Evolutionary conservation across 2,888 invertebrate genomes (phyloP).

Genomic region (Labia minor): DNA sequence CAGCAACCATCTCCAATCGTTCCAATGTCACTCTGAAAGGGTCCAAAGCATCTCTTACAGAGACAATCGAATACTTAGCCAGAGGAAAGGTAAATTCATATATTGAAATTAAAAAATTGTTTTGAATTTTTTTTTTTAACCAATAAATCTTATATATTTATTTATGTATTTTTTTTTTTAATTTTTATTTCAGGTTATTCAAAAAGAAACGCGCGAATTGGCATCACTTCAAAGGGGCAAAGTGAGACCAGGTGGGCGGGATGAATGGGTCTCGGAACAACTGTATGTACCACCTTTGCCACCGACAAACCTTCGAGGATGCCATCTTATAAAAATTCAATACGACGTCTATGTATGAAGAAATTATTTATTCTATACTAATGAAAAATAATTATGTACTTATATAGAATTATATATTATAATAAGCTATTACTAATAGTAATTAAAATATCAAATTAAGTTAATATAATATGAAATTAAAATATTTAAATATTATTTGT

Average conservation of each 20-base stretch:
- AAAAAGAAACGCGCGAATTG: constrained; percentile 75
- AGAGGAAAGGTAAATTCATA: not conserved
- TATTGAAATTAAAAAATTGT: not conserved
- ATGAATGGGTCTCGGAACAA: constrained; percentile 78
- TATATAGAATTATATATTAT: too few relatives aligned
- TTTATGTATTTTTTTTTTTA: constrained; percentile 14
- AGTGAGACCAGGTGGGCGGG: constrained; percentile 67
- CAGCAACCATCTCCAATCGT: constrained; percentile 73
- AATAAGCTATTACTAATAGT: too few relatives aligned
- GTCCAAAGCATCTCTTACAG: constrained; percentile 75
- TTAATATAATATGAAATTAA: too few relatives aligned
- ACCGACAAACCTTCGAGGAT: constrained; percentile 86
- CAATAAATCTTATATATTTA: not conserved
- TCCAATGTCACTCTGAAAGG: constrained; percentile 75
- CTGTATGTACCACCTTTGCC: constrained; percentile 88
- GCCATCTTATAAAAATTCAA: constrained; percentile 84
- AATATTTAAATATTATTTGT: too few relatives aligned
- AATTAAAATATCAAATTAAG: too few relatives aligned
- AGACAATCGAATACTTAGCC: constrained; percentile 36
- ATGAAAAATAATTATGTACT: too few relatives aligned
- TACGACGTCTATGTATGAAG: constrained; percentile 88
- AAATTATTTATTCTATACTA: too few relatives aligned
- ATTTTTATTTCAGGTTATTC: constrained; percentile 44
- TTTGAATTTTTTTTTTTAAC: not conserved
- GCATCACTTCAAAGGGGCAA: constrained; percentile 69